Conservation (phyloP, 2,888 invertebrate species). For the Andrena flavipes region DNA sequence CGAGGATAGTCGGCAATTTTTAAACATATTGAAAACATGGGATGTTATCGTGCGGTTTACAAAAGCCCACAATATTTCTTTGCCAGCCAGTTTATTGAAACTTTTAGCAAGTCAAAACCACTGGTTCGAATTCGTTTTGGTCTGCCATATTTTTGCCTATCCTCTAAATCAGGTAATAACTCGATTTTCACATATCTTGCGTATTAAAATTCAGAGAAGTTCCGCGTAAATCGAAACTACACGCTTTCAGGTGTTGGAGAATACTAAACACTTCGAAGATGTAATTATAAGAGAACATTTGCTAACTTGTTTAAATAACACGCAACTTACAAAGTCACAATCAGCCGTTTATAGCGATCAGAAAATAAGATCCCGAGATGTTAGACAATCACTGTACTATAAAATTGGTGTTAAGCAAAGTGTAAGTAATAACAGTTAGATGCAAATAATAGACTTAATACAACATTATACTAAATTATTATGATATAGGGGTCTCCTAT, state of each 20-base stretch:
- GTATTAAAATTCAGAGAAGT: neutral
- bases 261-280: slow-evolving; percentile 87
- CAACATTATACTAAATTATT: slow-evolving; percentile 9
- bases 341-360: slow-evolving; percentile 39
- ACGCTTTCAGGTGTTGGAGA: slow-evolving; percentile 82
- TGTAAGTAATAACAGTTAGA: slow-evolving; percentile 43
- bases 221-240: neutral
- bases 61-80: slow-evolving; percentile 86
- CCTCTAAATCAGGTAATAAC: slow-evolving; percentile 87
- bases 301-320: slow-evolving; percentile 75
- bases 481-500: slow-evolving; percentile 45
- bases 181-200: neutral
- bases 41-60: slow-evolving; percentile 88
- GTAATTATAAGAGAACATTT: slow-evolving; percentile 88
- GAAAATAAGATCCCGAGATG: slow-evolving; percentile 79
- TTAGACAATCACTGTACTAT: slow-evolving; percentile 82
- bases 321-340: slow-evolving; percentile 44
- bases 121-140: slow-evolving; percentile 90
- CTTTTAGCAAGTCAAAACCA: slow-evolving; percentile 87
- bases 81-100: slow-evolving; percentile 87
- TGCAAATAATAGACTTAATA: neutral
- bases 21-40: slow-evolving; percentile 86
- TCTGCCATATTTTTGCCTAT: slow-evolving; percentile 90
- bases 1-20: slow-evolving; percentile 78
- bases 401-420: slow-evolving; percentile 79